These are phyloP conservation scores for Lacerta agilis DNA, from an alignment of 2,797 vertebrate species.

Conservation along the genomic window DNA sequence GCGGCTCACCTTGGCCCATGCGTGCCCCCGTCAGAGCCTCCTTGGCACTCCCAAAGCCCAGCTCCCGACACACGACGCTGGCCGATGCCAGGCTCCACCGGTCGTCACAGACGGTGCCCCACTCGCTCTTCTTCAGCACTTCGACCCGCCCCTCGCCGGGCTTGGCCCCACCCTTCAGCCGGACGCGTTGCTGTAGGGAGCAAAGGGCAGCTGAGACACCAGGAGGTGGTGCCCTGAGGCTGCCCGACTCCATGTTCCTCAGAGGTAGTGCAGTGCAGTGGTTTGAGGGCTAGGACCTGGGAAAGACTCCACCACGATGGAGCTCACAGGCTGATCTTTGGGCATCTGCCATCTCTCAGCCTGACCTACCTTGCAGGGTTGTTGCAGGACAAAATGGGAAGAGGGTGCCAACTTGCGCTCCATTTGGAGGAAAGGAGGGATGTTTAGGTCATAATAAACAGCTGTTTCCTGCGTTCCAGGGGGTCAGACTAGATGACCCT, in stretches of 20 bases:
- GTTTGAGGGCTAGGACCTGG: too few relatives aligned
- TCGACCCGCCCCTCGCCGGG: conserved; percentile 92
- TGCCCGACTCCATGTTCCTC: background rate
- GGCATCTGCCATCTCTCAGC: background rate
- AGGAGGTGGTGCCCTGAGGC: background rate
- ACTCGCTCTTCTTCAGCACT: conserved; percentile 87
- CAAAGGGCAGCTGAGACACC: background rate
- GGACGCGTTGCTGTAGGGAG: conserved; percentile 79
- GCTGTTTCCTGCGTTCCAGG: too few relatives aligned
- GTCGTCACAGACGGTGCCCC: conserved; percentile 95
- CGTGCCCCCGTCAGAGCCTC: conserved; percentile 91
- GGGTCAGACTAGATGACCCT: too few relatives aligned
- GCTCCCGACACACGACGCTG: conserved; percentile 94
- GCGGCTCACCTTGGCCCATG: conserved; percentile 92
- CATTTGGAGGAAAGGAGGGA: too few relatives aligned
- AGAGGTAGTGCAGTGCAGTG: too few relatives aligned
- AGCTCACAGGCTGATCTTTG: too few relatives aligned
- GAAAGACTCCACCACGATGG: too few relatives aligned
- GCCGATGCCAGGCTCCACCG: conserved; percentile 92
- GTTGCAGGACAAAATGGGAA: background rate
- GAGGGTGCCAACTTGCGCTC: too few relatives aligned
- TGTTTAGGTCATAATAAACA: too few relatives aligned
- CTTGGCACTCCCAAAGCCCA: conserved; percentile 94
- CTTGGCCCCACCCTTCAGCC: conserved; percentile 90
- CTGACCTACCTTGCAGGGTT: background rate